Evolutionary conservation across 2,113 vertebrate genomes (phyloP), one percentile per base, ranked within the genome.

Genomic region (Cheirogaleus medius): DNA sequence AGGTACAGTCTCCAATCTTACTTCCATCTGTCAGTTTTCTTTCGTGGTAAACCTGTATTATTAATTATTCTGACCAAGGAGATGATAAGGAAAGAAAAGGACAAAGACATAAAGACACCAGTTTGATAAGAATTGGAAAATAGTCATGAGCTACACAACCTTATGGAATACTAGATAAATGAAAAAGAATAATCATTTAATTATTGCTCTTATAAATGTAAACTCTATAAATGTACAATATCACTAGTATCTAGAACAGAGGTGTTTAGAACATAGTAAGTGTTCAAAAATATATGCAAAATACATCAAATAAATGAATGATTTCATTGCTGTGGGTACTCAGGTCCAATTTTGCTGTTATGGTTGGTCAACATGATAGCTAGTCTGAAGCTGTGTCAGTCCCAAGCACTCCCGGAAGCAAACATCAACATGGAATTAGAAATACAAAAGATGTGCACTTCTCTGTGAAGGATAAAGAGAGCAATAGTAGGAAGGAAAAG

Each of bases 211-310:
- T 90, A 11, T n/a, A 68, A 71, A 78, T n/a, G 1, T 44, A 69
- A 49, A 42, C 76, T 80, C 18, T 91, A 37, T 69, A 29, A 12
- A 63, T 63, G 60, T 63, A 63, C 6, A 25, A 27, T 23, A 63
- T 66, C 42, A 8, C 3, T 39, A 37, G n/a, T 83, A n/a, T 58
- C 47, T 66, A 77, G 37, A 63, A 60, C 34, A 83, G 18, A 86
- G 13, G 47, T 86, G 8, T 7, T 86, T 71, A 69, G 7, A 69
- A 87, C 49, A 66, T 56, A 80, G 20, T 10, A 60, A 80, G 44
- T 14, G 9, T n/a, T 80, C 32, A 94, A 91, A 94, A 95, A 73
- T 58, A 58, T 60, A 81, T 93, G 32, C 84, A 37, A 92, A 89
- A 20, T 58, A 88, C 80, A 32, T 74, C 64, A 64, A 95, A 58